Base-by-base conservation (phyloP, 2,113 vertebrate species). In the Perccottus glenii region DNA sequence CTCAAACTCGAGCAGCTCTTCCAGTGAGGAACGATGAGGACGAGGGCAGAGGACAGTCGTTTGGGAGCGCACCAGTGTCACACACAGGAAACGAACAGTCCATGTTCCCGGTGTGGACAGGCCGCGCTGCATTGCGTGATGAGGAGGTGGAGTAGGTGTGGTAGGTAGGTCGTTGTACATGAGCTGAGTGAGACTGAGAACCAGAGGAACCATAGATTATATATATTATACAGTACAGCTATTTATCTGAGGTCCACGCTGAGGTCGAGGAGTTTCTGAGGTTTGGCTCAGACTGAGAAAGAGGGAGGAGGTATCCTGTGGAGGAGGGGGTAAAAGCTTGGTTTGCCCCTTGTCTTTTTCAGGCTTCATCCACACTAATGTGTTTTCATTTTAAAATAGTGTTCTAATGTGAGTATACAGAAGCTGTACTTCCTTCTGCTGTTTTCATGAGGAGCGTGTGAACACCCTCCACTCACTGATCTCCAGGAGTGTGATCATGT, bases 111-210 rank as follows among this genome's bases (percentile, higher is more conserved):
- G 11, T 16, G 11, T 16, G 8, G 9, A 32, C 19, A 32, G 9
- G 4, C 16, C 27, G 49, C 49, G 49, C 49, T 10, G 49, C 49
- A 19, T 75, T 47, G 51, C 69, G 51, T 67, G 80, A 69, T 68
- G 35, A 11, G 67, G 35, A 51, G 56, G 9, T 63, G 46, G 60
- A 49, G 50, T 61, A 48, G 33, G 46, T 51, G 56, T 61, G 48
- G 53, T 59, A 71, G 68, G 55, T 68, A 77, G 80, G 74, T 77
- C 64, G 69, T 61, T 49, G 75, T 65, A 73, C 70, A 62, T 61
- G 77, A 83, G 78, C 63, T 73, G 67, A 75, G 75, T 70, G 75
- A 72, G 81, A 80, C 76, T 82, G 84, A 90, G 82, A 88, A 83
- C 85, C 66, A 73, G 81, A 67, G 75, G 77, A 84, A 76, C 77